Evolutionary conservation across 2,113 vertebrate genomes (phyloP).

Genomic region (Epinephelus lanceolatus): DNA sequence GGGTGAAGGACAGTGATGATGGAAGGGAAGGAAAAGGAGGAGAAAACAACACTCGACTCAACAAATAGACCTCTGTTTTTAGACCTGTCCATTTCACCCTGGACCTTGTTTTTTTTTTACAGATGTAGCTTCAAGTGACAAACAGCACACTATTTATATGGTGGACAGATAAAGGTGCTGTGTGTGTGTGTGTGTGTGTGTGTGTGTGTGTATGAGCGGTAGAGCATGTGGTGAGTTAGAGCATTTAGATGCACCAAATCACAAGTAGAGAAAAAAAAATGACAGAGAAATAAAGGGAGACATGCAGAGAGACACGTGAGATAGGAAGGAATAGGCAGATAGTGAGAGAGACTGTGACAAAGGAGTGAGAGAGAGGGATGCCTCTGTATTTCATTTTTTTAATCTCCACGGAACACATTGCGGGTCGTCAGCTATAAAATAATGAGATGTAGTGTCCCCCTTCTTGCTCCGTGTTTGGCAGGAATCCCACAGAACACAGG

Average conservation of each 20-base stretch:
- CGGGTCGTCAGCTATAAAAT: constrained; percentile 75
- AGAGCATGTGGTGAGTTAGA: not conserved
- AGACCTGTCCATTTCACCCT: constrained; percentile 35
- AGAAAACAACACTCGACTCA: not conserved
- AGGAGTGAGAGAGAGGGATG: constrained; percentile 20
- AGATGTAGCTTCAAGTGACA: not conserved
- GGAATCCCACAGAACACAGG: constrained; percentile 64
- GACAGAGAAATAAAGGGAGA: constrained; percentile 32
- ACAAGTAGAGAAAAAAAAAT: not conserved
- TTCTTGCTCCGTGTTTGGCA: constrained; percentile 68
- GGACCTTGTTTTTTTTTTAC: not conserved
- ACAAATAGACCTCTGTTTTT: not conserved
- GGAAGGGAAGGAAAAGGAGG: not conserved
- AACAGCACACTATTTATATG: constrained; percentile 1
- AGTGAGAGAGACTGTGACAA: constrained; percentile 22
- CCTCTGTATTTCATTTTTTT: constrained; percentile 66
- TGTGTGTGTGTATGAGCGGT: not conserved
- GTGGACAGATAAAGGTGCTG: not conserved
- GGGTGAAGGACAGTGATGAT: not conserved
- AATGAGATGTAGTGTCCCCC: constrained; percentile 69
- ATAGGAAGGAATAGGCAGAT: constrained; percentile 40
- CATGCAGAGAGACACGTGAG: constrained; percentile 21
- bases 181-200: not conserved
- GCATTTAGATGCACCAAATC: constrained; percentile 18
- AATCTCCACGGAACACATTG: constrained; percentile 70